Percentiles rank a stretch among this genome's conserved stretches.
Conservation (phyloP, 1,140 invertebrate genomes). For the Teleopsis dalmanni region DNA sequence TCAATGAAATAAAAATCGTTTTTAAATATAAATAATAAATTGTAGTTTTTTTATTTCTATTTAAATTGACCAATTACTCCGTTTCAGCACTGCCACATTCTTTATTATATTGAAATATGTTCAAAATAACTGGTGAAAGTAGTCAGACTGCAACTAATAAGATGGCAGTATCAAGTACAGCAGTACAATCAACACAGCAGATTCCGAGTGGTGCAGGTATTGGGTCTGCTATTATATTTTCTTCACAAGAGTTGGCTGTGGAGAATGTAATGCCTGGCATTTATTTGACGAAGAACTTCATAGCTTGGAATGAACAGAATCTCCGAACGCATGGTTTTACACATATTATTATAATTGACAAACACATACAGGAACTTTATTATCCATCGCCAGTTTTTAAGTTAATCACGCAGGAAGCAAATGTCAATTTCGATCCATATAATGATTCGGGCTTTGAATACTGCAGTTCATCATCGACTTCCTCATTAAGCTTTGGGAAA, state of each 20-base stretch:
- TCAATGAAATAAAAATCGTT: too few species aligned
- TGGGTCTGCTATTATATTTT: neutral
- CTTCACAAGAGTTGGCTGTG: constrained; percentile 5
- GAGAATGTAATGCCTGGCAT: constrained; percentile 21
- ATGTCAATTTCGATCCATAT: constrained; percentile 4
- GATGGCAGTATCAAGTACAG: too few species aligned
- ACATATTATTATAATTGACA: constrained; percentile 21
- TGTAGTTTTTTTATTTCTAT: too few species aligned
- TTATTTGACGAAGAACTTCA: constrained; percentile 15
- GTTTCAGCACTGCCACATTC: too few species aligned
- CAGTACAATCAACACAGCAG: too few species aligned
- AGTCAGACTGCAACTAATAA: too few species aligned
- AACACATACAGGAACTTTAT: constrained; percentile 18
- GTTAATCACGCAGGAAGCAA: neutral
- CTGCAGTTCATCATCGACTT: neutral
- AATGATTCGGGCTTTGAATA: neutral
- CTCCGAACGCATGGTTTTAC: constrained; percentile 16
- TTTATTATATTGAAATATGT: too few species aligned
- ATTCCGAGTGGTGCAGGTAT: too few species aligned
- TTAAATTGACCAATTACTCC: too few species aligned
- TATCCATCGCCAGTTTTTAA: constrained; percentile 13
- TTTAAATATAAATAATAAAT: too few species aligned
- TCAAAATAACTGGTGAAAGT: too few species aligned
- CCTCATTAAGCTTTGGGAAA: constrained; percentile 8
- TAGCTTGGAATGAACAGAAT: constrained; percentile 17